A percentile compares a stretch with the other conserved stretches of the same genome.
These are phyloP conservation scores for Calidris pugnax DNA, from an alignment of 2,113 vertebrate genomes.

Conservation along the genomic window DNA sequence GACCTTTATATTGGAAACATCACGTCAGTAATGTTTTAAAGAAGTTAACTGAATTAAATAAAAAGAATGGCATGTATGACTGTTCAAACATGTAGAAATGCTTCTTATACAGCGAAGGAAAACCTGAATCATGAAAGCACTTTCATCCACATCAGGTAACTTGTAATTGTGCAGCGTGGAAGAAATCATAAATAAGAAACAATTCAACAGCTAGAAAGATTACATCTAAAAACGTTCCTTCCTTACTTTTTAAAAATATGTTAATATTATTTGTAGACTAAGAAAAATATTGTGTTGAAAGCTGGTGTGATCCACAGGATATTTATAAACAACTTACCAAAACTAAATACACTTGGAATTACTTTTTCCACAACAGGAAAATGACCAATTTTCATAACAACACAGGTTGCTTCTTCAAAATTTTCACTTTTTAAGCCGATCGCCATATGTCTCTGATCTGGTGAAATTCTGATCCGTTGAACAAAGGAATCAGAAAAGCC, in stretches of 20 bases:
- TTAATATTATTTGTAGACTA: background rate
- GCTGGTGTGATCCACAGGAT: background rate
- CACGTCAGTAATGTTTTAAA: background rate
- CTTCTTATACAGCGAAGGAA: background rate
- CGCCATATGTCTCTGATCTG: constrained; percentile 83
- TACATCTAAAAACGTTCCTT: background rate
- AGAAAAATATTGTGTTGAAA: background rate
- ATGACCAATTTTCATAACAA: constrained; percentile 78
- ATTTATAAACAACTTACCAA: constrained; percentile 79
- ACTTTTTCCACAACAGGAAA: constrained; percentile 65
- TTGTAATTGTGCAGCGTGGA: background rate
- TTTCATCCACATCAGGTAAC: background rate
- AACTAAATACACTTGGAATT: constrained; percentile 85
- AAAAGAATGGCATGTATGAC: background rate
- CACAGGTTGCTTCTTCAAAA: constrained; percentile 78
- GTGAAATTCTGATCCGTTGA: constrained; percentile 89
- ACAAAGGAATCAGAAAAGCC: constrained; percentile 75
- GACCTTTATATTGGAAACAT: background rate
- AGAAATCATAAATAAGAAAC: background rate
- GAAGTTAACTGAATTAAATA: background rate
- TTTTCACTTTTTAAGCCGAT: constrained; percentile 77
- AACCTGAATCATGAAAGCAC: background rate
- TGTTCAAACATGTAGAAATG: background rate
- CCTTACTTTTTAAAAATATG: background rate
- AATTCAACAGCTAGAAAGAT: background rate